Evolutionary conservation across 2,113 vertebrate species (phyloP), one percentile per base, ranked within the genome.

Genomic region (Ondatra zibethicus): DNA sequence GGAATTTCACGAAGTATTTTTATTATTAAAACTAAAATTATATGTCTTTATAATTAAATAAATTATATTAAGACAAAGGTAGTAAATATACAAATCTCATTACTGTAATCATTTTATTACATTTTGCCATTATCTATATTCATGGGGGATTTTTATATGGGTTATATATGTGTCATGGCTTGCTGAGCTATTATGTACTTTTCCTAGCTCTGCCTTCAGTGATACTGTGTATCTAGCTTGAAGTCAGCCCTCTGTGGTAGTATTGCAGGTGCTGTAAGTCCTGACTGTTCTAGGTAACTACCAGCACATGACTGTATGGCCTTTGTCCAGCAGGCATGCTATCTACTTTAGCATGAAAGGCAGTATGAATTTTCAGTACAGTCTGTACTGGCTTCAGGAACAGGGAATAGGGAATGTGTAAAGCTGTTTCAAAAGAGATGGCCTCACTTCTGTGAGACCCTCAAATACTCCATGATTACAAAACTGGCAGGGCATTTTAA

Each of bases 21-120:
- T 75, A 63, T 63, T 63, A 84, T 84, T 84, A 29, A 93, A 94
- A 93, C 70, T 89, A 92, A 94, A 88, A 76, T 85, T 84, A 25
- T 17, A 88, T 65, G 52, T 50, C 88, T 25, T 58, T 75, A 63
- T 5, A 68, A 52, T 87, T 72, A 52, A 47, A 76, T 52, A 52
- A 87, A 45, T 91, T 55, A 39, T 70, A 66, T 85, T 66, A 45
- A 85, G 86, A 76, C 5, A 88, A 89, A 92, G 36, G 12, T 86
- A 76, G 45, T 88, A 94, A 93, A 65, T 65, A 73, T 45, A 92
- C 36, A 94, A 82, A 94, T 82, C 39, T 89, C 29, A 84, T 39
- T 39, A 77, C 33, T 11, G 16, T 39, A 68, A 78, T 87, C 45
- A 85, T 76, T 65, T 89, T 85, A 82, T 63, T 85, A 39, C 13